Evolutionary conservation across 1,140 invertebrate species (phyloP).

Genomic region (Ceratina calcarata): DNA sequence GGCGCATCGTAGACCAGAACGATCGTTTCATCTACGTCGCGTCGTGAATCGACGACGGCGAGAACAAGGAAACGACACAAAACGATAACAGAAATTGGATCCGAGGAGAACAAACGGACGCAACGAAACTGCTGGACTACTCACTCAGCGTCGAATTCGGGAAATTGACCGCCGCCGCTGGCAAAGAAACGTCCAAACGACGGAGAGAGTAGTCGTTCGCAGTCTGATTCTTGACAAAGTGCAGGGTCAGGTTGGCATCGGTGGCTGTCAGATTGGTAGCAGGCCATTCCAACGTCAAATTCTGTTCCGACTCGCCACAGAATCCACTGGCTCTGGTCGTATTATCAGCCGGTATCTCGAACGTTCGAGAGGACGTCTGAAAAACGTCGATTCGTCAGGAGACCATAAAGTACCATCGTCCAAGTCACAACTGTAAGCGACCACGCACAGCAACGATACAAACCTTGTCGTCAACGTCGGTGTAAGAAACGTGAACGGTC

Average conservation of each 20-base stretch:
- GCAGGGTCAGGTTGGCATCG: slow-evolving; percentile 65
- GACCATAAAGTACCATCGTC: too few relatives aligned
- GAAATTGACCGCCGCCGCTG: slow-evolving; percentile 46
- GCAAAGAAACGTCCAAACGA: slow-evolving; percentile 62
- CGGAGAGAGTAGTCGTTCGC: slow-evolving; percentile 70
- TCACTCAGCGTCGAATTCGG: slow-evolving; percentile 59
- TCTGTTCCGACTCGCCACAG: slow-evolving; percentile 77
- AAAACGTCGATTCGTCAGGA: slow-evolving; percentile 3
- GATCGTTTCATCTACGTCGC: slow-evolving; percentile 73
- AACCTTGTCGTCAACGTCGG: slow-evolving; percentile 71
- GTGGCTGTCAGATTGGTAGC: not conserved
- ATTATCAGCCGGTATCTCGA: slow-evolving; percentile 76
- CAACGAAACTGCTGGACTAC: not conserved
- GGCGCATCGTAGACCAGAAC: slow-evolving; percentile 77
- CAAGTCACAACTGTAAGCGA: too few relatives aligned
- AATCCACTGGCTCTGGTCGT: slow-evolving; percentile 71
- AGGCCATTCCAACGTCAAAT: slow-evolving; percentile 79
- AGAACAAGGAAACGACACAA: slow-evolving; percentile 55
- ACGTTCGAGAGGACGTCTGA: slow-evolving; percentile 54
- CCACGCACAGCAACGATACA: too few relatives aligned
- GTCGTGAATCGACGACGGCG: too few relatives aligned
- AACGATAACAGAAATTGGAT: too few relatives aligned
- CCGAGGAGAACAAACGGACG: too few relatives aligned
- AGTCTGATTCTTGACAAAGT: slow-evolving; percentile 79
- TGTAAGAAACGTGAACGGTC: slow-evolving; percentile 83